Conservation (phyloP, 2,797 vertebrate genomes). For the Columba guinea region DNA sequence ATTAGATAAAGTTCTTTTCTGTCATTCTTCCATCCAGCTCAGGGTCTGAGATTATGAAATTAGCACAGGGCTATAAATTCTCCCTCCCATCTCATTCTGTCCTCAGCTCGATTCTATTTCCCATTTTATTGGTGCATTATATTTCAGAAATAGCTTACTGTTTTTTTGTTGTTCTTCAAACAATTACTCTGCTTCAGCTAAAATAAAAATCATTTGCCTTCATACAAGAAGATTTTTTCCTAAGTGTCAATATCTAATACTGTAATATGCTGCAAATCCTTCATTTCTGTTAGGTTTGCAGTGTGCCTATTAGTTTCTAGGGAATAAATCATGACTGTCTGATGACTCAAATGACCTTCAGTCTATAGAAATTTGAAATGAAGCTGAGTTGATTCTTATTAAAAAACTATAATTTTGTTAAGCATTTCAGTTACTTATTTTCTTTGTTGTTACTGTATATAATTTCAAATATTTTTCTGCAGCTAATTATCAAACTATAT, state of each 20-base stretch:
- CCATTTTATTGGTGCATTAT: background rate
- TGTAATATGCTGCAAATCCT: background rate
- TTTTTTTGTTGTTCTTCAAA: background rate
- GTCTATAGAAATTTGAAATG: background rate
- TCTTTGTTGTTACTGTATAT: background rate
- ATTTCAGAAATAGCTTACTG: background rate
- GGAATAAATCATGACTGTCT: slow-evolving; percentile 37
- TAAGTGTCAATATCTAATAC: background rate
- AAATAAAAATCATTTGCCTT: background rate
- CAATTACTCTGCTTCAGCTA: background rate
- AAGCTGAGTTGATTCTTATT: background rate
- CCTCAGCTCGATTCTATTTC: background rate
- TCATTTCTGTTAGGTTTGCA: slow-evolving; percentile 30
- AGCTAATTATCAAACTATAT: slow-evolving; percentile 1
- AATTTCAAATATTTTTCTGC: background rate
- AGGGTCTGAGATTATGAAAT: background rate
- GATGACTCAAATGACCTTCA: slow-evolving; percentile 13
- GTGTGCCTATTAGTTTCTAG: background rate
- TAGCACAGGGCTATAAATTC: slow-evolving; percentile 28
- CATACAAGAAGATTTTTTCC: background rate
- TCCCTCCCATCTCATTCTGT: background rate
- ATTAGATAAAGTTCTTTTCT: background rate
- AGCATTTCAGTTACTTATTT: slow-evolving; percentile 14
- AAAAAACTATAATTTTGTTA: background rate
- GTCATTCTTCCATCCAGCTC: background rate